Conservation (phyloP, 2,113 vertebrate species). For the Melanostigma gelatinosum region DNA sequence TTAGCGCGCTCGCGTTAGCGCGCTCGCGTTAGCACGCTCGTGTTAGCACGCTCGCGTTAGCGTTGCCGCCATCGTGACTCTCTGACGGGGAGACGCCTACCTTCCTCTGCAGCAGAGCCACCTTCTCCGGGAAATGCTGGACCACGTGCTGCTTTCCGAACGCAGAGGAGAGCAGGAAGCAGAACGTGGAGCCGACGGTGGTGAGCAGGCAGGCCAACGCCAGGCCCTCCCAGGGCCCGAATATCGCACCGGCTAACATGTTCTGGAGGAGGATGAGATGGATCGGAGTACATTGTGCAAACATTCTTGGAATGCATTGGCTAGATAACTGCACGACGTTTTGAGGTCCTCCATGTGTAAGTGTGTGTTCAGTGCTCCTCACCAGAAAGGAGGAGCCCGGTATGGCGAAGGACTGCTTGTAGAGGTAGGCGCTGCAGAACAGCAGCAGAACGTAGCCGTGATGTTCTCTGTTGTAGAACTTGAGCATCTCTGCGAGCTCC, state of each 20-base stretch:
- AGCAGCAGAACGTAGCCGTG: conserved; percentile 89
- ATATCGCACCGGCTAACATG: conserved; percentile 92
- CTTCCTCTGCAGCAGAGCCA: conserved; percentile 91
- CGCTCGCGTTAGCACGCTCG: too few species aligned
- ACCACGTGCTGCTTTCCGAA: conserved; percentile 91
- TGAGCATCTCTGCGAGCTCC: conserved; percentile 88
- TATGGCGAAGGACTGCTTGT: conserved; percentile 98
- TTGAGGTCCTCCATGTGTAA: too few species aligned
- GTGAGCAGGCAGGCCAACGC: conserved; percentile 89
- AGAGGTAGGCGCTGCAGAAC: conserved; percentile 95
- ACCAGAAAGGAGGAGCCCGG: conserved; percentile 97
- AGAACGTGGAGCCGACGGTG: conserved; percentile 90
- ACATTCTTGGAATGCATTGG: background rate
- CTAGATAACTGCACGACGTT: background rate
- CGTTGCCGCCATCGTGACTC: background rate
- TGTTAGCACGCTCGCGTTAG: background rate
- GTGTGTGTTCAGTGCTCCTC: conserved; percentile 23
- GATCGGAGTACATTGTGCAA: background rate
- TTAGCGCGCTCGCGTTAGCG: background rate
- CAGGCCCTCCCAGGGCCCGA: conserved; percentile 93
- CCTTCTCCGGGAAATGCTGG: conserved; percentile 89
- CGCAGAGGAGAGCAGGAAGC: conserved; percentile 89
- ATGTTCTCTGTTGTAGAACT: conserved; percentile 90
- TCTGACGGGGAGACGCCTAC: conserved; percentile 68
- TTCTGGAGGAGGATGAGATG: conserved; percentile 82